Conservation (phyloP, 2,797 vertebrate genomes). For the Catostomus latipinnis region DNA sequence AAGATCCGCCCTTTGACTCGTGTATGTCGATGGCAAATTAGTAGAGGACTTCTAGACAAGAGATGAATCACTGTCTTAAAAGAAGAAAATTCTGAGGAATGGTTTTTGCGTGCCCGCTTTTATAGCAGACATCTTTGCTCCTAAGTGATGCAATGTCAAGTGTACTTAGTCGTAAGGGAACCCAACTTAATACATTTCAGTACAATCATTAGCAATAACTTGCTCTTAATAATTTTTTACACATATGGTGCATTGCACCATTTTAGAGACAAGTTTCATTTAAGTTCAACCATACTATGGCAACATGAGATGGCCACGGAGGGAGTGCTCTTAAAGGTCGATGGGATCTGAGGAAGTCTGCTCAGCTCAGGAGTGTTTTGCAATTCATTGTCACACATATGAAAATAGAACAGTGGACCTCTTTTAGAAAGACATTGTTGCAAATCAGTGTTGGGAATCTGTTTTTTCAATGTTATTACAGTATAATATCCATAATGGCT, state of each 20-base stretch:
- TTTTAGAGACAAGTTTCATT: background rate
- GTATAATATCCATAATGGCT: background rate
- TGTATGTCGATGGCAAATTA: no score
- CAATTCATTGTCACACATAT: background rate
- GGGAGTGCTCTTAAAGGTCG: background rate
- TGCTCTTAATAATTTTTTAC: no score
- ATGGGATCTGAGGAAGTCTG: background rate
- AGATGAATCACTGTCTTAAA: no score
- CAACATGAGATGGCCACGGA: background rate
- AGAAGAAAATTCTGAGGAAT: no score
- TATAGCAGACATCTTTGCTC: no score
- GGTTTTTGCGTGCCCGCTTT: no score
- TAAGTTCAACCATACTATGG: background rate
- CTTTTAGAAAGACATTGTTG: background rate
- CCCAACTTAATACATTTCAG: no score
- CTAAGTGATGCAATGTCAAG: no score
- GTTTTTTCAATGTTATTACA: background rate
- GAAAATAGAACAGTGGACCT: background rate
- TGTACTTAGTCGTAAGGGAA: no score
- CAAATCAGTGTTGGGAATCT: background rate
- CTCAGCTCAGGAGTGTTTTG: background rate
- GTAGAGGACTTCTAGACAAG: no score
- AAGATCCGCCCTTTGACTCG: no score
- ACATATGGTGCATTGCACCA: background rate
- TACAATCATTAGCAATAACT: no score